Evolutionary conservation across 2,888 invertebrate species (phyloP).

Genomic region (Diaphora mendica): DNA sequence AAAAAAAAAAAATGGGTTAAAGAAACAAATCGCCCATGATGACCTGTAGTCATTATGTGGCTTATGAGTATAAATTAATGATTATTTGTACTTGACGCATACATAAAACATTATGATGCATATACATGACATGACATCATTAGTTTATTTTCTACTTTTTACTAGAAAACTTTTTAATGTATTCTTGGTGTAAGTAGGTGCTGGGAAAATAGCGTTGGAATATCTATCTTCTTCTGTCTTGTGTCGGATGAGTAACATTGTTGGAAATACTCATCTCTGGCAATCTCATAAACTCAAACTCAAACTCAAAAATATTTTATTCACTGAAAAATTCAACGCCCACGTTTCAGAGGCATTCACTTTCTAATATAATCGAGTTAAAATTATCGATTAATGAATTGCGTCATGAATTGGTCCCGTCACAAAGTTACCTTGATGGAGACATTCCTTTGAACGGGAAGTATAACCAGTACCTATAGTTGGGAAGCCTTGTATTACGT

Average conservation of each 20-base stretch:
- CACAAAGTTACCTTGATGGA: constrained; percentile 72
- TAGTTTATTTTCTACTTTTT: background rate
- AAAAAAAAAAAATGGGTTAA: no score
- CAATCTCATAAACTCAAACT: background rate
- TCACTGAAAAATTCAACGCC: constrained; percentile 39
- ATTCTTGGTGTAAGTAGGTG: background rate
- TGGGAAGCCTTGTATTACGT: constrained; percentile 39
- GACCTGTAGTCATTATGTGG: background rate
- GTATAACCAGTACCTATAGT: constrained; percentile 43
- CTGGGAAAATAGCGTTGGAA: background rate
- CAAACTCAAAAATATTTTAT: no score
- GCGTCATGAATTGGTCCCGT: constrained; percentile 52
- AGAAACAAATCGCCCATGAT: background rate
- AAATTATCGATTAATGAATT: constrained; percentile 33
- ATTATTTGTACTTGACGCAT: background rate
- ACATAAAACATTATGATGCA: constrained; percentile 1
- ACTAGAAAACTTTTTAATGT: background rate
- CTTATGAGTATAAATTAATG: background rate
- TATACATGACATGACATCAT: background rate
- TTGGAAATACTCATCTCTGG: background rate
- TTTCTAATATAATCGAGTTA: constrained; percentile 21
- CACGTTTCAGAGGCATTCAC: constrained; percentile 33
- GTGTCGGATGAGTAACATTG: background rate
- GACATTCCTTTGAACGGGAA: constrained; percentile 77
- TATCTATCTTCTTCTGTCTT: no score